phyloP scores from a whole-genome alignment of 1,140 invertebrate genomes.

The Gryllus bimaculatus region DNA sequence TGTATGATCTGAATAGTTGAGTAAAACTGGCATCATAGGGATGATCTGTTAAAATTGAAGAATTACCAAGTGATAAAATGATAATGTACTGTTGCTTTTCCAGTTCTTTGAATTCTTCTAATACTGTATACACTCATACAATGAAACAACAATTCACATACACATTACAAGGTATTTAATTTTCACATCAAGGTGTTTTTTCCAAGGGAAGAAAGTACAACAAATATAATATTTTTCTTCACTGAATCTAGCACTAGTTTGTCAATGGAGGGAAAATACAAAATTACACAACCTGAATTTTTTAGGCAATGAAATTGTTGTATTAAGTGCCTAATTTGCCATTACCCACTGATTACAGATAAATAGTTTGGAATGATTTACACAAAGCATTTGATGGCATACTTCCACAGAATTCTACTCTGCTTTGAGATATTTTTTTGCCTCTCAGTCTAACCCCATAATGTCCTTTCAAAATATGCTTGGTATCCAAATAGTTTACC shows the following conservation, averaged over 20 bases:
- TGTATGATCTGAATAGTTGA: neutral
- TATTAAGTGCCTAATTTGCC: neutral
- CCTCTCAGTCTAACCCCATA: neutral
- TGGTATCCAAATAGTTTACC: neutral
- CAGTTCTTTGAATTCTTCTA: neutral
- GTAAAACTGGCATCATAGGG: neutral
- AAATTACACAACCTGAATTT: conserved; percentile 1
- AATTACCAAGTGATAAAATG: neutral
- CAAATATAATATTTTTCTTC: neutral
- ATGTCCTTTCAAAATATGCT: neutral
- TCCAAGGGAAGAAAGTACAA: neutral
- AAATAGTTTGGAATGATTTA: neutral
- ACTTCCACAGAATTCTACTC: neutral
- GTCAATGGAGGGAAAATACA: neutral
- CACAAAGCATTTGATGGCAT: neutral
- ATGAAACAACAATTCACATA: conserved; percentile 5
- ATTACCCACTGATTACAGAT: neutral
- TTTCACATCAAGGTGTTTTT: neutral
- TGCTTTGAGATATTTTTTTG: neutral
- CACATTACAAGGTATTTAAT: conserved; percentile 5
- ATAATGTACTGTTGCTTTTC: neutral
- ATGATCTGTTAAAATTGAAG: neutral
- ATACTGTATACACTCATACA: conserved; percentile 5
- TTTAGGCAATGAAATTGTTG: neutral
- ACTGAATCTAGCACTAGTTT: neutral